Evolutionary conservation across 1,140 invertebrate species (phyloP).

Genomic region (Drosophila malerkotliana): DNA sequence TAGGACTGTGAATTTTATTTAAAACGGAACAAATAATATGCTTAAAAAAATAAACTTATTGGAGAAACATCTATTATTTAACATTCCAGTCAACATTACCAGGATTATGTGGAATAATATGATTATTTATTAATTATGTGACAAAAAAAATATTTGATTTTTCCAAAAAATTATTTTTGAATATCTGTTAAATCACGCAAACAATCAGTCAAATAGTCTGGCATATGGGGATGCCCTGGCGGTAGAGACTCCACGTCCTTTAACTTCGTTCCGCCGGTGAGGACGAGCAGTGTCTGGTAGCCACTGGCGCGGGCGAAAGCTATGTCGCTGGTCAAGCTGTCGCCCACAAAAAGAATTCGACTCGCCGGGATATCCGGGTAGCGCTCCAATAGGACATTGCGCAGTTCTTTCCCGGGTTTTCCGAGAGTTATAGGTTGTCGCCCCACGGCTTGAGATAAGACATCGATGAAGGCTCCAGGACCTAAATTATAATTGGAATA

Average conservation of each 20-base stretch:
- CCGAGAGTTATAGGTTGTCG: constrained; percentile 84
- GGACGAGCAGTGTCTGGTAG: constrained; percentile 85
- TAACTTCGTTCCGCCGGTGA: constrained; percentile 84
- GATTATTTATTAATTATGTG: not conserved
- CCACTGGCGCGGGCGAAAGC: constrained; percentile 85
- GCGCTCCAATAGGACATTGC: constrained; percentile 75
- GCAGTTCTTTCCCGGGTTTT: constrained; percentile 85
- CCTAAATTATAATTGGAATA: constrained; percentile 69
- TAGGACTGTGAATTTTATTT: too few species aligned
- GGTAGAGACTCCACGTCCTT: constrained; percentile 54
- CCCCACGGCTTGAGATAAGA: constrained; percentile 84
- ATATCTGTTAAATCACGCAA: constrained; percentile 55
- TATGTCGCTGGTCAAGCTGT: constrained; percentile 86
- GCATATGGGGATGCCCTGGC: constrained; percentile 33
- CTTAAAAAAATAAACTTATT: too few species aligned
- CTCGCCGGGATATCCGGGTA: constrained; percentile 84
- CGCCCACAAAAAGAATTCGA: constrained; percentile 87
- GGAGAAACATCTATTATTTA: too few species aligned
- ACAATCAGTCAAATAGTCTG: constrained; percentile 83
- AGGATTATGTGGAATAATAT: too few species aligned
- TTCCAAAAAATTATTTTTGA: not conserved
- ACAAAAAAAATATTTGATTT: not conserved
- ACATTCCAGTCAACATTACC: too few species aligned
- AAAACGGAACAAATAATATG: too few species aligned
- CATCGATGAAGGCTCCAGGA: constrained; percentile 84